Base-by-base conservation (phyloP, 2,888 invertebrate genomes). In the Amorpha juglandis region DNA sequence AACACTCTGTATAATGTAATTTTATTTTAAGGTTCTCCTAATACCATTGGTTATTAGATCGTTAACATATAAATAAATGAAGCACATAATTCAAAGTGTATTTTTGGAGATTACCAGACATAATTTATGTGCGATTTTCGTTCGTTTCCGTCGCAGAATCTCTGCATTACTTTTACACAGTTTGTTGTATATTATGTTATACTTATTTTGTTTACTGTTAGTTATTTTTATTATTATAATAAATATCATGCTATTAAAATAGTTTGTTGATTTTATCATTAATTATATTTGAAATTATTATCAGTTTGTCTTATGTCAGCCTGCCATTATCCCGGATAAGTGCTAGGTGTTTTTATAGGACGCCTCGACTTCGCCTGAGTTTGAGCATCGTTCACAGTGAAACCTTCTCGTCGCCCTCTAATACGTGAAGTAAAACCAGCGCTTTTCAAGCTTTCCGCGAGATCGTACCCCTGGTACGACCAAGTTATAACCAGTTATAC, bases 241-340 rank as follows among this genome's bases (percentile, higher is more conserved):
- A 73, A 75, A 75, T 76, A 80, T 81, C 71, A 79, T 81, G 74
- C 70, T 83, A 82, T 84, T 82, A 81, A 84, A 74, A 77, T 80
- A 82, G 83, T 79, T 70, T 73, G 79, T 78, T 81, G 78, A 82
- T 66, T 68, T 64, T 38, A 53, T 53, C 51, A 42, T 9, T 27
- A 27, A 0, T n/a, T 53, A 50, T 19, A 51, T 35, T 35, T 35
- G 3, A 3, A 35, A 35, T 35, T 7, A 35, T 35, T 6, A 35
- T 35, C 6, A 35, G 35, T 6, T 35, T n/a, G n/a, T n/a, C n/a
- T n/a, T n/a, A n/a, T 4, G 2, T 27, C 27, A 3, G 2, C 27
- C 27, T 27, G 27, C 2, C 4, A 4, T 27, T 27, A 27, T 27
- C 27, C 27, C 27, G 27, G 27, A 1, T 27, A 3, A 27, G 27